Base-by-base conservation (phyloP, 2,113 vertebrate genomes). In the Solea senegalensis region DNA sequence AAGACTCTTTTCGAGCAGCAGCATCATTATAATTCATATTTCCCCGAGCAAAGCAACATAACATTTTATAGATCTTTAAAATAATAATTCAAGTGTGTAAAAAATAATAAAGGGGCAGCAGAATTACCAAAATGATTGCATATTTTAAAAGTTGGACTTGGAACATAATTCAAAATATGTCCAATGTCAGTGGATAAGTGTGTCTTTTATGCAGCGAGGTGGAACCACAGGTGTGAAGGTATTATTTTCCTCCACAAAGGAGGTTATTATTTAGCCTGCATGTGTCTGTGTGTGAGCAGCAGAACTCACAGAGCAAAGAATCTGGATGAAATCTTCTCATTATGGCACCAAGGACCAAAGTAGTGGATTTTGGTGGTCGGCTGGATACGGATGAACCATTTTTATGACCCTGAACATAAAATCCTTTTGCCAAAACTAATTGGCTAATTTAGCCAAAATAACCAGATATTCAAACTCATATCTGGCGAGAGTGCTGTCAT, bases 31-130 rank as follows among this genome's bases (percentile, higher is more conserved):
- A 55, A 58, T 50, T 54, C 39, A 55, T 26, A 68, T 50, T 51
- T 27, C n/a, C 54, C 45, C 7, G 48, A 48, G 60, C 27, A 65
- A 64, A 58, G 53, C 48, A 52, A 41, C 39, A 57, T 34, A 16
- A 21, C 21, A 21, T 21, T 21, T n/a, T 56, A 8, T 9, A n/a
- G 28, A 70, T n/a, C 27, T 26, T 15, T 45, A 13, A 5, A 52
- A 40, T 12, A 67, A 54, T 27, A 13, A 54, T 15, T 56, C 34
- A 46, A 39, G 44, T 27, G 2, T 5, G 4, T 13, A 28, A 62
- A 13, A 54, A 21, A 21, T 40, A 5, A 50, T n/a, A 55, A 5
- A 21, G 40, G 59, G 34, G 34, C 11, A 52, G 40, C n/a, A 52
- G 8, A 52, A 46, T 53, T 16, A 8, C 27, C 9, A 21, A 52